Conservation (phyloP, 37 sponge, comb jelly and placozoan genomes). For the Halichondria panicea region DNA sequence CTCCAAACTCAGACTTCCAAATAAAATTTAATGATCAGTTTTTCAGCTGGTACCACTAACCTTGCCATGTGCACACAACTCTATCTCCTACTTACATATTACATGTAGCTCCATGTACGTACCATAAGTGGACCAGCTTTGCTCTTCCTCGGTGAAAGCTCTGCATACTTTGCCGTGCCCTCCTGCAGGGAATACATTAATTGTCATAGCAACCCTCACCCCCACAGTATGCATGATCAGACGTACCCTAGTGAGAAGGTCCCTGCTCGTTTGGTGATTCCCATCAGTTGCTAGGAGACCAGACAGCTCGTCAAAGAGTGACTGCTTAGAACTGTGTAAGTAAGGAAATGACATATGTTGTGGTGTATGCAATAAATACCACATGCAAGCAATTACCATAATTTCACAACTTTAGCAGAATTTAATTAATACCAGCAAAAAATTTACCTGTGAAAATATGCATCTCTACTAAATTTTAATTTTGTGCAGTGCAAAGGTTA, state of each 20-base stretch:
- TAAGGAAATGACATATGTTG: too few species aligned
- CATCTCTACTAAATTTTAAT: background rate
- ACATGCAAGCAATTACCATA: background rate
- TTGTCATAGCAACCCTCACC: background rate
- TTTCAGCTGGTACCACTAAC: background rate
- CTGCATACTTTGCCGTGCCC: constrained; percentile 68
- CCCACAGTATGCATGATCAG: background rate
- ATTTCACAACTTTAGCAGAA: constrained; percentile 4
- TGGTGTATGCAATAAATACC: too few species aligned
- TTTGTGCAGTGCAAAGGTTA: background rate
- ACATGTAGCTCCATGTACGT: too few species aligned
- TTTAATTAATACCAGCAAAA: background rate
- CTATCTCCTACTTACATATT: too few species aligned
- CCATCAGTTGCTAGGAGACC: constrained; percentile 53
- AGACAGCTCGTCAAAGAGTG: constrained; percentile 66
- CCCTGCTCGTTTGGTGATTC: constrained; percentile 70
- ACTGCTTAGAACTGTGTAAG: constrained; percentile 47
- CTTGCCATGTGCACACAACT: background rate
- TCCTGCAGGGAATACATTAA: constrained; percentile 31
- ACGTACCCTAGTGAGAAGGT: constrained; percentile 52
- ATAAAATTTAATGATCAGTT: background rate
- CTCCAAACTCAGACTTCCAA: background rate
- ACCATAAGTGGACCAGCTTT: constrained; percentile 1
- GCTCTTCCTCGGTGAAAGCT: constrained; percentile 1
- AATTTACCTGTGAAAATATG: background rate